Conservation (phyloP, 2,113 vertebrate genomes). For the Lontra canadensis region DNA sequence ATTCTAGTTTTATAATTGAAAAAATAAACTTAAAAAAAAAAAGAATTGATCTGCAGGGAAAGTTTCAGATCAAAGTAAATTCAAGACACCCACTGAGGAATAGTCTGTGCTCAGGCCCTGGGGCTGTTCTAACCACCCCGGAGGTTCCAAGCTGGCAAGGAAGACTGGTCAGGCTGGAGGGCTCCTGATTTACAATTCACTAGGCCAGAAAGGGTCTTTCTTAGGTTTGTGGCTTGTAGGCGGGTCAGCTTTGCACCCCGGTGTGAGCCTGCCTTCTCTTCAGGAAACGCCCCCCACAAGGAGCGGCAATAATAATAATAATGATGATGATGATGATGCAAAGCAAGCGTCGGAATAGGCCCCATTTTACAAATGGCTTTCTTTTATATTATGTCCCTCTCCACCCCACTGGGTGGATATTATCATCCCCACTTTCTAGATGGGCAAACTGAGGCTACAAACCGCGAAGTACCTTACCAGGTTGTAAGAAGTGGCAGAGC, state of each 20-base stretch:
- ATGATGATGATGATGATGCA: neutral
- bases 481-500: neutral
- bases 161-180: neutral
- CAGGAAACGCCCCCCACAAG: neutral
- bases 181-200: slow-evolving; percentile 28
- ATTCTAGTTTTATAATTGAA: slow-evolving; percentile 28
- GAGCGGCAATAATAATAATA: neutral
- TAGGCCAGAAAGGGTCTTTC: neutral
- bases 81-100: slow-evolving; percentile 31
- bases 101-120: slow-evolving; percentile 6
- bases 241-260: neutral
- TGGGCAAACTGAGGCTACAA: slow-evolving; percentile 29
- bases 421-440: slow-evolving; percentile 20
- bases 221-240: neutral
- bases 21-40: slow-evolving; percentile 34
- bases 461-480: neutral
- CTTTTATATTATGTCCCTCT: neutral
- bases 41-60: neutral
- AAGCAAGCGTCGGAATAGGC: neutral
- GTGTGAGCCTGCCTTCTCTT: neutral
- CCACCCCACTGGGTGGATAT: neutral
- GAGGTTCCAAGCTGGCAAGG: neutral
- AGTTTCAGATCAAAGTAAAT: slow-evolving; percentile 63
- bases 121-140: slow-evolving; percentile 34
- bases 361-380: neutral